Conservation (phyloP, 2,888 invertebrate species). For the Stenodera caucasica region DNA sequence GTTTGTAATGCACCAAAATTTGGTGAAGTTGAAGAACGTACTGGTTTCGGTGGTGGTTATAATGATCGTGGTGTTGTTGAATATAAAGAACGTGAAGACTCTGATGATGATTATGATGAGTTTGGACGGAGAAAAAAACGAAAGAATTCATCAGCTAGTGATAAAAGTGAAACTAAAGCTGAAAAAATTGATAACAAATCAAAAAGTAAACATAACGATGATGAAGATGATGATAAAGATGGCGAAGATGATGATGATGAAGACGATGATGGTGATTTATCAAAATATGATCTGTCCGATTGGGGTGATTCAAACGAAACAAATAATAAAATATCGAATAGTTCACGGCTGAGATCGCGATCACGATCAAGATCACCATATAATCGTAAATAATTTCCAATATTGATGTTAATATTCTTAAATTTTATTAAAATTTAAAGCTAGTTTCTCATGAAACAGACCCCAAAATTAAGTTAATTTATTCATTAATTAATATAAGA, state of each 20-base stretch:
- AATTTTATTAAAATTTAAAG: no score
- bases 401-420: background rate
- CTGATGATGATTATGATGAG: conserved; percentile 96
- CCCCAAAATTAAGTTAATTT: background rate
- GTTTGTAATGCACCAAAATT: conserved; percentile 99
- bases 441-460: background rate
- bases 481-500: no score
- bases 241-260: conserved; percentile 49
- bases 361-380: conserved; percentile 36
- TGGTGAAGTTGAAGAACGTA: conserved; percentile 84
- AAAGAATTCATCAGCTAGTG: conserved; percentile 24
- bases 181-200: background rate
- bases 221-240: conserved; percentile 18
- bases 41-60: conserved; percentile 85
- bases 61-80: conserved; percentile 96
- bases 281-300: conserved; percentile 62
- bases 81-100: conserved; percentile 83
- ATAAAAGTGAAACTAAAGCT: background rate
- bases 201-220: background rate
- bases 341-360: conserved; percentile 38
- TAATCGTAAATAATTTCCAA: conserved; percentile 4
- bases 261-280: conserved; percentile 61
- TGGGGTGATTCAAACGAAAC: conserved; percentile 55
- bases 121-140: conserved; percentile 53
- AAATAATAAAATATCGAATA: conserved; percentile 32